These are phyloP conservation scores for Macrosteles quadrilineatus DNA, from an alignment of 1,140 invertebrate genomes.

Conservation along the genomic window DNA sequence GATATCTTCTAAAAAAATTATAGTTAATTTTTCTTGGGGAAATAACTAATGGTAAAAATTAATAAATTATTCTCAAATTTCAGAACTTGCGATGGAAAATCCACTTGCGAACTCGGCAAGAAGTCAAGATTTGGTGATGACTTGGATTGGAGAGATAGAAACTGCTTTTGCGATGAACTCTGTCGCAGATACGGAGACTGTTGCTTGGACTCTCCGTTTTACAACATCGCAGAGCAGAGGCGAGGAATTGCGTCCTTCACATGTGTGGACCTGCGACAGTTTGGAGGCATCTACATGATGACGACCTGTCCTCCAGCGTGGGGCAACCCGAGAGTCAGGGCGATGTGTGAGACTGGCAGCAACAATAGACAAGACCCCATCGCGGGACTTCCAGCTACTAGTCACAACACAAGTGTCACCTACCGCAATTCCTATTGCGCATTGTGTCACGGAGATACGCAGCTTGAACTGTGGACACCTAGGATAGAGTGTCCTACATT, in stretches of 20 bases:
- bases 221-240: constrained; percentile 45
- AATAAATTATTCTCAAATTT: neutral
- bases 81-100: constrained; percentile 42
- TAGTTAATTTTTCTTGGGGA: too few species aligned
- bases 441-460: constrained; percentile 53
- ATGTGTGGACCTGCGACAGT: constrained; percentile 51
- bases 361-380: constrained; percentile 51
- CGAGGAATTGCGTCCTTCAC: constrained; percentile 42
- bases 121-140: constrained; percentile 36
- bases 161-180: constrained; percentile 55
- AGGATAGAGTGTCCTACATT: constrained; percentile 50
- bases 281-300: constrained; percentile 54
- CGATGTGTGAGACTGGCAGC: constrained; percentile 36
- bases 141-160: constrained; percentile 50
- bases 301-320: constrained; percentile 51
- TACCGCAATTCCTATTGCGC: constrained; percentile 61
- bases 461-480: constrained; percentile 51
- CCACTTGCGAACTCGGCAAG: constrained; percentile 34
- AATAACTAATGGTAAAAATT: too few species aligned
- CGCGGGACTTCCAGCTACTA: constrained; percentile 52
- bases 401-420: constrained; percentile 50
- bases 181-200: constrained; percentile 57
- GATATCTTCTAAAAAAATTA: too few species aligned
- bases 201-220: constrained; percentile 52
- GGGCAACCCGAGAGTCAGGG: constrained; percentile 43